These are phyloP conservation scores for Hypsibius dujardini DNA, from an alignment of 1,140 invertebrate species.

Conservation along the genomic window DNA sequence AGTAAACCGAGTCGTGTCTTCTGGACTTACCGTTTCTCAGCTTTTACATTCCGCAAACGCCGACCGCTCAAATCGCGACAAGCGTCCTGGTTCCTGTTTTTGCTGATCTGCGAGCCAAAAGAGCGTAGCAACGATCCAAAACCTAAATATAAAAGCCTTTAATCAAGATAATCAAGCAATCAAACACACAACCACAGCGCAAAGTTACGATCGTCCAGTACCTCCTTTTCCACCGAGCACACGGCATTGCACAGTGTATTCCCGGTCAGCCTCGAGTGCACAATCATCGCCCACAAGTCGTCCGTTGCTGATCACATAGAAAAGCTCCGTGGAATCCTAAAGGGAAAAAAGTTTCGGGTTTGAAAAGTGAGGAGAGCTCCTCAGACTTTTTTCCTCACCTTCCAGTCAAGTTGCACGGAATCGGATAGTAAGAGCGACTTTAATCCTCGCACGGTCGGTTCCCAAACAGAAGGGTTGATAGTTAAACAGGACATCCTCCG, in stretches of 20 bases:
- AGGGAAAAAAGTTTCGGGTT: background rate
- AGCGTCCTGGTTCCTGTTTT: conserved; percentile 91
- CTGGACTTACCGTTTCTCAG: conserved; percentile 56
- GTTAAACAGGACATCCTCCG: no score
- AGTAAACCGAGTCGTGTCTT: no score
- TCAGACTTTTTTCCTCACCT: background rate
- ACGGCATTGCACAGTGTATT: conserved; percentile 20
- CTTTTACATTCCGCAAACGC: conserved; percentile 79
- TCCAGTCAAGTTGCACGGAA: no score
- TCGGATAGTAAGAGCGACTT: background rate
- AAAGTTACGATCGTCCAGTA: no score
- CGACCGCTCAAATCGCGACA: conserved; percentile 84
- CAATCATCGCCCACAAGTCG: background rate
- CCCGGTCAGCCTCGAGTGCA: background rate
- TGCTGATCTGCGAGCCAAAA: conserved; percentile 92
- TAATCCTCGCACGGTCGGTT: background rate
- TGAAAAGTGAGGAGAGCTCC: background rate
- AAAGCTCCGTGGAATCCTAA: background rate
- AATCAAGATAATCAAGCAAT: no score
- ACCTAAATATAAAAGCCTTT: no score
- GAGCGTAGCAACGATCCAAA: conserved; percentile 91
- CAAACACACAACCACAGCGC: no score
- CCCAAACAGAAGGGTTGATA: background rate
- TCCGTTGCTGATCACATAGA: background rate
- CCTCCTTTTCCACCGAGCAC: conserved; percentile 29